Percentiles rank a stretch among this genome's conserved stretches.
phyloP scores from a whole-genome alignment of 2,888 invertebrate genomes.

The Cosmia trapezina region DNA sequence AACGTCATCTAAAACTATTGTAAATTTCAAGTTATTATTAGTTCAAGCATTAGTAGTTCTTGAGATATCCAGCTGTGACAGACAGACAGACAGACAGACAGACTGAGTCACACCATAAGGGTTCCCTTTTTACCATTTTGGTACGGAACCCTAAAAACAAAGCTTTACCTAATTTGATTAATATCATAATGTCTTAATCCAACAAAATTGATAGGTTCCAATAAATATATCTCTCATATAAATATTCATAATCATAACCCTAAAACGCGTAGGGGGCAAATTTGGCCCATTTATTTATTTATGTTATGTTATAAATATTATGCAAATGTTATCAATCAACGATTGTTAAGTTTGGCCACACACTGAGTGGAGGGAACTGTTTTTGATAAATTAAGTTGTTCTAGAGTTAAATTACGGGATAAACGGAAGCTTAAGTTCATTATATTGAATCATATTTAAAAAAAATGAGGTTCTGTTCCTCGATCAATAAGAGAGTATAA shows the following conservation, averaged over 20 bases:
- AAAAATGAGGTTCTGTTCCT: background rate
- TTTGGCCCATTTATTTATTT: slow-evolving; percentile 63
- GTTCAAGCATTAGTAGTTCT: too few species aligned
- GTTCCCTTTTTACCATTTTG: too few species aligned
- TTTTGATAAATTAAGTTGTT: slow-evolving; percentile 46
- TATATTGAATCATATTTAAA: background rate
- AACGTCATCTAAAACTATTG: too few species aligned
- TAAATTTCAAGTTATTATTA: too few species aligned
- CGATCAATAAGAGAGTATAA: background rate
- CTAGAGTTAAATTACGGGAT: slow-evolving; percentile 5
- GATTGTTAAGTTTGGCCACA: slow-evolving; percentile 70
- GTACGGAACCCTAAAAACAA: slow-evolving; percentile 14
- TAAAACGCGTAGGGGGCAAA: slow-evolving; percentile 54
- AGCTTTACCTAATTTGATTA: slow-evolving; percentile 25
- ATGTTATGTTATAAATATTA: slow-evolving; percentile 62
- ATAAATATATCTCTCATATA: slow-evolving; percentile 59
- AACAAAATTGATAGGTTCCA: slow-evolving; percentile 42
- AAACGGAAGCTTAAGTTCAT: slow-evolving; percentile 20
- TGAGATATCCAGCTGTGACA: too few species aligned
- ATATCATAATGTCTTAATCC: slow-evolving; percentile 50
- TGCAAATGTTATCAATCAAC: slow-evolving; percentile 69
- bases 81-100: too few species aligned
- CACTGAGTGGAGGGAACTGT: slow-evolving; percentile 60
- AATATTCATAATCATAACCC: slow-evolving; percentile 69
- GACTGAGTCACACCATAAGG: too few species aligned